A percentile compares a stretch with the other conserved stretches of the same genome.
phyloP scores from a whole-genome alignment of 2,888 invertebrate genomes.

The Neoascia interrupta region DNA sequence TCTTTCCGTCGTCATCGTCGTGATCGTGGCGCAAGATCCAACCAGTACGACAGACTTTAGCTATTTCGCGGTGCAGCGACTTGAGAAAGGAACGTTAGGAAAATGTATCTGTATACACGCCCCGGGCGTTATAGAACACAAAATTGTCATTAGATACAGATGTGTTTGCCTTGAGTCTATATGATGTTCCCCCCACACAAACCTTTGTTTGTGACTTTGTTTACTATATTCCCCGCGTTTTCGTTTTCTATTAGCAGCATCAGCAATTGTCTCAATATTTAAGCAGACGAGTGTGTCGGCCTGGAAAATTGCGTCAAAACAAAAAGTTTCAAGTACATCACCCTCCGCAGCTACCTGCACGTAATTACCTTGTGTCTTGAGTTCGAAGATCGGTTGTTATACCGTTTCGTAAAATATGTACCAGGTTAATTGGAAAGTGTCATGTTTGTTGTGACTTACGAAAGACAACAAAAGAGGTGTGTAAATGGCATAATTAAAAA shows the following conservation, averaged over 20 bases:
- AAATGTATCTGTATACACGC: not conserved
- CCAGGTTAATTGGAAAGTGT: conserved; percentile 29
- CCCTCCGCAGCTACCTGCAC: not conserved
- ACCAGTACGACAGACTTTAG: conserved; percentile 11
- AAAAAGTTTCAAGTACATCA: not conserved
- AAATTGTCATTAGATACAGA: conserved; percentile 52
- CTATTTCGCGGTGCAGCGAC: conserved; percentile 48
- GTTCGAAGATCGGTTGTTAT: no score
- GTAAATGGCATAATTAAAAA: conserved; percentile 54
- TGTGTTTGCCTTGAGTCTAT: conserved; percentile 14
- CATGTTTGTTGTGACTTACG: conserved; percentile 9
- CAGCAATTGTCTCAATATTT: conserved; percentile 50
- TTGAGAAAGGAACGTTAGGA: not conserved
- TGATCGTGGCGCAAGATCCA: conserved; percentile 35
- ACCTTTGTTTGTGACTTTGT: conserved; percentile 34
- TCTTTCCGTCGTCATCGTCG: conserved; percentile 45
- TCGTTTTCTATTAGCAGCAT: conserved; percentile 27
- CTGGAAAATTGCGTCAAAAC: conserved; percentile 1
- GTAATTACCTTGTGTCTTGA: conserved; percentile 20
- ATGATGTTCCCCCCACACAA: not conserved
- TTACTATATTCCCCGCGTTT: conserved; percentile 34
- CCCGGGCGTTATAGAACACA: conserved; percentile 47
- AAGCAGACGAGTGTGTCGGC: conserved; percentile 13
- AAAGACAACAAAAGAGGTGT: conserved; percentile 24
- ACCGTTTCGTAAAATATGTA: not conserved